Evolutionary conservation across 2,797 vertebrate species (phyloP), one percentile per base, ranked within the genome.

Genomic region (Xenops minutus): DNA sequence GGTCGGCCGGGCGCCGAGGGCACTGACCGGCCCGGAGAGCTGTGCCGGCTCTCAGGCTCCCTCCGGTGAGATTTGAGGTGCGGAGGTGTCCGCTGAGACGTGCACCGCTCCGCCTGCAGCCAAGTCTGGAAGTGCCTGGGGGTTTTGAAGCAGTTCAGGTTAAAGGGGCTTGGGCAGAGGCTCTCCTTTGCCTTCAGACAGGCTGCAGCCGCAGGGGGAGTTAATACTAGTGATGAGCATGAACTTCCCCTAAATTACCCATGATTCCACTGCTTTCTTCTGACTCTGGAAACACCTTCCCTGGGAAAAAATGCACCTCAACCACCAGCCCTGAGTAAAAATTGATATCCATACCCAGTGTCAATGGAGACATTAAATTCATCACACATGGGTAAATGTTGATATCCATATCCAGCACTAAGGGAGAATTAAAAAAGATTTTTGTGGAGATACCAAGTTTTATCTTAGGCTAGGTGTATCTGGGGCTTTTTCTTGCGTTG

Each of bases 31-130:
- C 23, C 27, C 39, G 0, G 0, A 14, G 58, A 15, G 7, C 39
- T 4, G 55, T 7, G 7, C 23, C 32, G 16, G 64, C 7, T 2
- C 4, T n/a, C 61, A 0, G 64, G 44, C 23, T 67, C 5, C 13
- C 6, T 66, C 6, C 9, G 3, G 10, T 3, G 74, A 16, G 52
- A 6, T 13, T 9, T 1, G 1, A 3, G 43, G 59, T 14, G 39
- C 1, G 62, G 26, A 15, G 14, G 2, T 27, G 24, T 7, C 19
- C 22, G 0, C 8, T 1, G 43, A 43, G 48, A 9, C 10, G 17
- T 1, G 79, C 51, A 1, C 23, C 14, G 54, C 49, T 18, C 49
- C 10, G 3, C 34, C 32, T 4, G 55, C 54, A 39, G 77, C 41
- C 49, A 1, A 1, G 19, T 6, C 21, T 34, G 9, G 30, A 43